These are phyloP conservation scores for Xylocopa sonorina DNA, from an alignment of 1,140 invertebrate genomes.

Conservation along the genomic window DNA sequence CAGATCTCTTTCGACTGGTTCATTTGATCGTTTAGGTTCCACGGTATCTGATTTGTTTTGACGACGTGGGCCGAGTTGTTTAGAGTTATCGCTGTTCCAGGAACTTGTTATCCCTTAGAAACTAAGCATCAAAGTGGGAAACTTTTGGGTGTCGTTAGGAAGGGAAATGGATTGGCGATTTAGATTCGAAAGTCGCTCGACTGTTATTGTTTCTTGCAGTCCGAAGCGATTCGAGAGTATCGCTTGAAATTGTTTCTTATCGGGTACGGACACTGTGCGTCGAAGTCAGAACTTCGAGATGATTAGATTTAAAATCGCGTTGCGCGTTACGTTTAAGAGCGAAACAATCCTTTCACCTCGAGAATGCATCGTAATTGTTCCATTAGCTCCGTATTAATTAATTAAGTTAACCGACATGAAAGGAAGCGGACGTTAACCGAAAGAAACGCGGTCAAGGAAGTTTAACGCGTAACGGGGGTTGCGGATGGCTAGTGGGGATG, in stretches of 20 bases:
- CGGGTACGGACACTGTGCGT: no score
- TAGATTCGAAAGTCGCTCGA: no score
- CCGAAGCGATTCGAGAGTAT: no score
- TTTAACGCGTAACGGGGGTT: background rate
- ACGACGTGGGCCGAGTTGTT: background rate
- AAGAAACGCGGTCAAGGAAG: background rate
- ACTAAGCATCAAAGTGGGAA: background rate
- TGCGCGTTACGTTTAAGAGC: no score
- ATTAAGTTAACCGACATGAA: background rate
- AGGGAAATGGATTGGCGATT: background rate
- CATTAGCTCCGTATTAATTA: slow-evolving; percentile 8
- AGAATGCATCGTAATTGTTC: background rate
- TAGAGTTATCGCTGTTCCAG: background rate
- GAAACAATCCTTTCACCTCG: background rate
- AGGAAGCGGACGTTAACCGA: background rate
- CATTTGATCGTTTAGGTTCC: background rate
- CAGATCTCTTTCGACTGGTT: background rate
- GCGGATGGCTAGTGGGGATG: background rate
- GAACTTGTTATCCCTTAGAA: background rate
- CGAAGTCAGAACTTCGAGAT: no score
- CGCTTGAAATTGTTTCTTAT: no score
- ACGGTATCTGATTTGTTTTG: background rate
- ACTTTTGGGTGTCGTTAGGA: background rate
- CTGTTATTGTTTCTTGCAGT: no score
- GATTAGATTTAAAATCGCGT: no score